Evolutionary conservation across 2,113 vertebrate species (phyloP).

Genomic region (Campylomormyrus tamandua): DNA sequence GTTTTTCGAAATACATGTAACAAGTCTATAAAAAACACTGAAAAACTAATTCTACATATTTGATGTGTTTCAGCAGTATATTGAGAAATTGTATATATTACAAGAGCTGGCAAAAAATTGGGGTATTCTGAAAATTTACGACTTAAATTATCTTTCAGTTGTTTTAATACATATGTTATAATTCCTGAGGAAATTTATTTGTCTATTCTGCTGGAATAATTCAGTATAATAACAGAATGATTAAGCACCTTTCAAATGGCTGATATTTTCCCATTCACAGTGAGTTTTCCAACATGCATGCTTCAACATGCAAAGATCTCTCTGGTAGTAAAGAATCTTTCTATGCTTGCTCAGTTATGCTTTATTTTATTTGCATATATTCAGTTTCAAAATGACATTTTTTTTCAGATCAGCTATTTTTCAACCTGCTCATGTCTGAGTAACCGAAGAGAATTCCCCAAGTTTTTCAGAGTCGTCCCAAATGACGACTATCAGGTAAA

Average conservation of each 20-base stretch:
- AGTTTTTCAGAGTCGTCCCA: constrained; percentile 28
- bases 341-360: neutral
- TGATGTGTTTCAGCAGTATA: neutral
- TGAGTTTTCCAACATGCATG: neutral
- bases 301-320: neutral
- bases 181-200: neutral
- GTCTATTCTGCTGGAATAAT: neutral
- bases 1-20: neutral
- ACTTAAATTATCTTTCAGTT: neutral
- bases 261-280: neutral
- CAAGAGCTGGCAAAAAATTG: neutral
- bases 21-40: neutral
- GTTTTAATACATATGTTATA: neutral
- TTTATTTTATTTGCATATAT: neutral
- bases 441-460: constrained; percentile 28
- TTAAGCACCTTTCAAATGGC: neutral
- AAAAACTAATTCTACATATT: neutral
- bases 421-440: constrained; percentile 24
- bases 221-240: neutral
- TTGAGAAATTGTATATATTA: neutral
- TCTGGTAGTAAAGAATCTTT: neutral
- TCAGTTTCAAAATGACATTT: neutral
- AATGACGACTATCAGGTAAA: constrained; percentile 53
- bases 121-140: neutral
- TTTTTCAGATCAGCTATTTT: constrained; percentile 34